Percentiles rank a stretch among this genome's conserved stretches.
Evolutionary conservation across 2,113 vertebrate species (phyloP).

Genomic region (Austrofundulus limnaeus): DNA sequence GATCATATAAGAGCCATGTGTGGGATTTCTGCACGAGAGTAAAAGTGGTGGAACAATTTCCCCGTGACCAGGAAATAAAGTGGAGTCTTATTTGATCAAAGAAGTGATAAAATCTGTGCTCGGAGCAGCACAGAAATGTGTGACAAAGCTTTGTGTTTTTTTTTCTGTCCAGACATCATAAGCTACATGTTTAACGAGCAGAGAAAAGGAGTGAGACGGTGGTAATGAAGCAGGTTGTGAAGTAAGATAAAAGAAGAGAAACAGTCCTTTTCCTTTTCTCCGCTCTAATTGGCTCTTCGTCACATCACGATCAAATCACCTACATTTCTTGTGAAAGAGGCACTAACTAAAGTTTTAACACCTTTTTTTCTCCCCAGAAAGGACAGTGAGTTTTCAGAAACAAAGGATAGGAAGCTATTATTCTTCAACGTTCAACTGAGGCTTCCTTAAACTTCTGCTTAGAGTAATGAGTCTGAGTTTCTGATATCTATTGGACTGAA

Average conservation of each 20-base stretch:
- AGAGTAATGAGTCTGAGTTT: too few relatives aligned
- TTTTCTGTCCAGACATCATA: neutral
- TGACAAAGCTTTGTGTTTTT: neutral
- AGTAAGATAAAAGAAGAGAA: neutral
- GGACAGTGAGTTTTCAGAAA: neutral
- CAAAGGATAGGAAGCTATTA: neutral
- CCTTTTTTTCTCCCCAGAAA: neutral
- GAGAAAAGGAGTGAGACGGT: neutral
- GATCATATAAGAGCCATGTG: too few relatives aligned
- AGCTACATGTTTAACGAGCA: neutral
- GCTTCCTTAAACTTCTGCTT: neutral
- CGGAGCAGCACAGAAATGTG: too few relatives aligned
- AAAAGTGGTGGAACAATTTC: neutral
- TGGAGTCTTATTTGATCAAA: too few relatives aligned
- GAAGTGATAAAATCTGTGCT: neutral
- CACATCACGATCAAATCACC: slow-evolving; percentile 9
- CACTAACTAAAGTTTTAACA: neutral
- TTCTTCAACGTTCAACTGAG: neutral
- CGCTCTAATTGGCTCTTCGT: slow-evolving; percentile 13
- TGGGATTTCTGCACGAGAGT: too few relatives aligned
- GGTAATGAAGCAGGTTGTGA: slow-evolving; percentile 6
- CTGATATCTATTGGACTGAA: too few relatives aligned
- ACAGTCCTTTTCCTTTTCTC: neutral
- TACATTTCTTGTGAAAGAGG: slow-evolving; percentile 2
- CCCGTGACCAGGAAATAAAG: neutral